These are phyloP conservation scores for Eolophus roseicapilla DNA, from an alignment of 2,113 vertebrate genomes.

Conservation along the genomic window DNA sequence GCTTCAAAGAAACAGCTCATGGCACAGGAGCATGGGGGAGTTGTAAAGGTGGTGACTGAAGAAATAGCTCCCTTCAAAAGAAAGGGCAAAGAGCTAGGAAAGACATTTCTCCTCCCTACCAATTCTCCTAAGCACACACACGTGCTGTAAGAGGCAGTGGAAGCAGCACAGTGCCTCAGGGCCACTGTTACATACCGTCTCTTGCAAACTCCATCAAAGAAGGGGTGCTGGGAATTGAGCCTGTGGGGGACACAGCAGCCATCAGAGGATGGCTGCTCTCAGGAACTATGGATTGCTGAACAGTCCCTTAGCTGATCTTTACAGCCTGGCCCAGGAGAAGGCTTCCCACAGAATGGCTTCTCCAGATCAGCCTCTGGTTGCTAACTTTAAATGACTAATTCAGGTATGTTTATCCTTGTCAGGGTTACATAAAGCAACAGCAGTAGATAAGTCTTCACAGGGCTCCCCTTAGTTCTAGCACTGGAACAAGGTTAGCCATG, in stretches of 20 bases:
- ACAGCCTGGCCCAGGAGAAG: neutral
- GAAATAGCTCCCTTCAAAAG: neutral
- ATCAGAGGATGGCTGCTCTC: neutral
- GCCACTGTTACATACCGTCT: rapidly evolving
- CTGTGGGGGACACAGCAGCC: rapidly evolving
- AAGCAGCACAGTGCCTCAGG: neutral
- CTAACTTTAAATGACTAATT: neutral
- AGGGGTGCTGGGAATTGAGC: neutral
- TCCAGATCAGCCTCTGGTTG: neutral
- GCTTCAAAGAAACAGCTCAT: neutral
- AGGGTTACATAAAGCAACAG: neutral
- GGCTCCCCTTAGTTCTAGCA: neutral
- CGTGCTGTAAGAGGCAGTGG: neutral
- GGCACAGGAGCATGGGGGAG: neutral
- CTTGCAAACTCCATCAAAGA: neutral
- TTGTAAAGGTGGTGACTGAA: neutral
- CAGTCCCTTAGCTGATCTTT: too few species aligned
- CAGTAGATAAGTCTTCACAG: neutral
- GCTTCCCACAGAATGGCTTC: neutral
- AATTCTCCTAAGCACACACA: neutral
- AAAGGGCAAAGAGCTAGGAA: neutral
- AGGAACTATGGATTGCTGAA: neutral
- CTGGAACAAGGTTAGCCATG: neutral
- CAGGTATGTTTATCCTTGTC: neutral
- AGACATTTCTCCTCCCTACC: neutral